phyloP scores from a whole-genome alignment of 2,113 vertebrate genomes.

The Equus przewalskii region DNA sequence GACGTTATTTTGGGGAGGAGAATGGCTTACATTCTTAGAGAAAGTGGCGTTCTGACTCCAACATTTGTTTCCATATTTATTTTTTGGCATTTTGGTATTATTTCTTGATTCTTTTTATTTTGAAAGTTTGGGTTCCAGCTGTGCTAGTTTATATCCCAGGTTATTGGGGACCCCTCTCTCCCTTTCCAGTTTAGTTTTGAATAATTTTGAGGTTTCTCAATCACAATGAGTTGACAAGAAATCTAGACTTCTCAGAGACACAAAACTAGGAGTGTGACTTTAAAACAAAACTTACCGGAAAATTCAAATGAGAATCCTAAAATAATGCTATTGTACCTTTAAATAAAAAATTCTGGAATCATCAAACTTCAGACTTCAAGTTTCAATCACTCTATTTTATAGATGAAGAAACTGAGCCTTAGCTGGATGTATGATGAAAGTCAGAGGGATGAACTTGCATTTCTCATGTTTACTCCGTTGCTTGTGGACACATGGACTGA shows the following conservation, averaged over 20 bases:
- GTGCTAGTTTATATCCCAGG: not conserved
- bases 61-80: not conserved
- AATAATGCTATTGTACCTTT: not conserved
- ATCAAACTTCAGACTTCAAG: not conserved
- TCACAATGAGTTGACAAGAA: not conserved
- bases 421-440: not conserved
- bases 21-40: not conserved
- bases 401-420: slow-evolving; percentile 2
- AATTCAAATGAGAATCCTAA: not conserved
- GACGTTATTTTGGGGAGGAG: not conserved
- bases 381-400: not conserved
- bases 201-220: slow-evolving; percentile 5
- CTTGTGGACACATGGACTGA: not conserved
- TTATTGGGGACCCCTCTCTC: not conserved
- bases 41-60: not conserved
- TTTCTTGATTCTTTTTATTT: slow-evolving; percentile 6
- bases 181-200: not conserved
- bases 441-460: not conserved
- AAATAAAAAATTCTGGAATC: not conserved
- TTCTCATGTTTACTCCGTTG: not conserved
- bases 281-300: not conserved
- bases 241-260: not conserved
- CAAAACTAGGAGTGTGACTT: slow-evolving; percentile 11
- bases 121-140: not conserved
- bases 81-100: slow-evolving; percentile 7